Percentiles rank a stretch among this genome's conserved stretches.
phyloP scores from a whole-genome alignment of 2,888 invertebrate genomes.

The Heliconius cydno region DNA sequence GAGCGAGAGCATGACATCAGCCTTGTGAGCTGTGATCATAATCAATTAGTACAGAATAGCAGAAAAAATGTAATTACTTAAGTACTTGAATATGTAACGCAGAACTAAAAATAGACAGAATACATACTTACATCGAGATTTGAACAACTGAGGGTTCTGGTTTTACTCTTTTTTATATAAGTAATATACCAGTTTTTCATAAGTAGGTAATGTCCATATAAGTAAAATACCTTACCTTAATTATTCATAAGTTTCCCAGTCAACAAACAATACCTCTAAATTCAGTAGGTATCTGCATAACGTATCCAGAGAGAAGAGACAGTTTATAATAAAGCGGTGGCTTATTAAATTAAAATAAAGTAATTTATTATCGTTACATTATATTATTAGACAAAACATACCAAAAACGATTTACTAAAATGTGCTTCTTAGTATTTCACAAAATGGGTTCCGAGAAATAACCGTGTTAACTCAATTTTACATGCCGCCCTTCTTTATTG shows the following conservation, averaged over 20 bases:
- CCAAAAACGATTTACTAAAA: not conserved
- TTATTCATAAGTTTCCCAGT: no score
- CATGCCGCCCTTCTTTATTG: not conserved
- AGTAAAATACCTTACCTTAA: no score
- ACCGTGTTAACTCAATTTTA: not conserved
- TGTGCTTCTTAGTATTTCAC: not conserved
- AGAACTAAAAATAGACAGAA: not conserved
- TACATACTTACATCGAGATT: not conserved
- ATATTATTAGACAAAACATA: not conserved
- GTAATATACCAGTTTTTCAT: no score
- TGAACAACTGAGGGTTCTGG: not conserved
- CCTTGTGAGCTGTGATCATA: constrained; percentile 56
- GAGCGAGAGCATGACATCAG: constrained; percentile 69
- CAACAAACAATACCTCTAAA: no score
- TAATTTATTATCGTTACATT: not conserved
- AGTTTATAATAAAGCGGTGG: no score
- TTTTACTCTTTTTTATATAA: no score
- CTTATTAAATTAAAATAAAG: no score
- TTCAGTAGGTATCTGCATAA: no score
- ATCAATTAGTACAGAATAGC: constrained; percentile 56
- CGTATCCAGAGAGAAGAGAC: no score
- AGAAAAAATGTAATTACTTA: constrained; percentile 29
- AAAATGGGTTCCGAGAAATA: not conserved
- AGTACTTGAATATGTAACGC: not conserved
- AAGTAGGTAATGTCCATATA: no score